Evolutionary conservation across 2,888 invertebrate species (phyloP), one percentile per base, ranked within the genome.

Genomic region (Amphipoea lucens): DNA sequence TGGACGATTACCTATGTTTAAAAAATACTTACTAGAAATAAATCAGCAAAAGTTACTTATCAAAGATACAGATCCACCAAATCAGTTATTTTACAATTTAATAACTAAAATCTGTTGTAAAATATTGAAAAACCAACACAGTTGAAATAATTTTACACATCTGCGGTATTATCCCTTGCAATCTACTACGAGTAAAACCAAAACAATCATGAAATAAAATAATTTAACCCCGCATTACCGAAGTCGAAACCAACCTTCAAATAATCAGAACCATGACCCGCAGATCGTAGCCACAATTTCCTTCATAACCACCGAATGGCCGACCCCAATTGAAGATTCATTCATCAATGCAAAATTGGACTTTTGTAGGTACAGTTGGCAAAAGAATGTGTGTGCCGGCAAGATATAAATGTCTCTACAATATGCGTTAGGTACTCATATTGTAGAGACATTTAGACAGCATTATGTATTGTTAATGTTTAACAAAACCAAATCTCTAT

Each of bases 261-360:
- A 82, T 78, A 74, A 76, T 72, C 75, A 79, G 77, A 82, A 68
- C 54, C 81, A 68, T 81, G 81, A 88, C 79, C 82, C 82, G 36
- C 75, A 67, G 79, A 77, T 79, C 60, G 82, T 60, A 67, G 45
- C 85, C 76, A 81, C 76, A 73, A 79, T 84, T 82, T 86, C 76
- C 88, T 70, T 76, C 69, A 81, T 82, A 80, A 81, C 78, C 83
- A 75, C 74, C 73, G 57, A 76, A 63, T 76, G 51, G 42, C 48
- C 74, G 71, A 78, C 79, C 83, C 79, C 87, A 86, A 87, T 87
- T 79, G 83, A 69, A 83, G 79, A 80, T 85, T 86, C 89, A 90
- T 89, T 89, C 82, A 87, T 89, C 90, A 89, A 83, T 87, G 76
- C 78, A 67, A 87, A 86, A 89, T 90, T 83, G 81, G 90, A 70